These are phyloP conservation scores for Actinernus sp. DNA, from an alignment of 92 coral and sea anemone species.

Conservation along the genomic window DNA sequence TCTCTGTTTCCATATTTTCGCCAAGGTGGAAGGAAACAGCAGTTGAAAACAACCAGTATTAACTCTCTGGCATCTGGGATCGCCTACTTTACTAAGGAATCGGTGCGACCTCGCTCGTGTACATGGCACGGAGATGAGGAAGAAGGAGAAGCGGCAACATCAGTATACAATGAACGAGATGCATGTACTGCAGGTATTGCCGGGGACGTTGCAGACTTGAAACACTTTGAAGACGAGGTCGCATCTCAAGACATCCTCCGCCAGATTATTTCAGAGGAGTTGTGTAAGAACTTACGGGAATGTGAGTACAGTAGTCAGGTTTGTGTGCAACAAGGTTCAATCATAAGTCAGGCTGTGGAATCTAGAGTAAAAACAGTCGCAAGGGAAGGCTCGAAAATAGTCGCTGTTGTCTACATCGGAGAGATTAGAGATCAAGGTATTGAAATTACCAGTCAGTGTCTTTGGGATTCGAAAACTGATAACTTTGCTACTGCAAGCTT, in stretches of 20 bases:
- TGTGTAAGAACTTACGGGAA: slow-evolving; percentile 54
- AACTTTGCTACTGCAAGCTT: slow-evolving; percentile 91
- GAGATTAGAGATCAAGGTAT: slow-evolving; percentile 97
- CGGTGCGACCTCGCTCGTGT: slow-evolving; percentile 78
- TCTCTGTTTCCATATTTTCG: slow-evolving; percentile 73
- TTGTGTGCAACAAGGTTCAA: slow-evolving; percentile 76
- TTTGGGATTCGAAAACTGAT: slow-evolving; percentile 91
- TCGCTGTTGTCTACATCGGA: slow-evolving; percentile 90
- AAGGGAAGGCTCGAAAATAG: slow-evolving; percentile 69
- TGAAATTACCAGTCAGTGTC: slow-evolving; percentile 94
- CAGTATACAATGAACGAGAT: not conserved
- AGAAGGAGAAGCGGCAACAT: too few species aligned
- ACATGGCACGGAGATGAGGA: slow-evolving; percentile 94
- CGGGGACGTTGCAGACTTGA: slow-evolving; percentile 61
- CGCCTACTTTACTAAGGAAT: slow-evolving; percentile 23
- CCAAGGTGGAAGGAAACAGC: slow-evolving; percentile 49
- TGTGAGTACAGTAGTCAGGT: slow-evolving; percentile 65
- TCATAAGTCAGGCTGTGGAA: slow-evolving; percentile 83
- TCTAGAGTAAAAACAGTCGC: slow-evolving; percentile 63
- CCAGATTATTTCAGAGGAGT: slow-evolving; percentile 84
- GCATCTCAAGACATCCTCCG: slow-evolving; percentile 67
- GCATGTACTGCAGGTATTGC: not conserved
- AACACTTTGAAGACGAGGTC: slow-evolving; percentile 64
- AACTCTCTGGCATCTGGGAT: slow-evolving; percentile 92
- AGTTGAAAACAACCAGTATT: slow-evolving; percentile 73